A percentile compares a stretch with the other conserved stretches of the same genome.
Evolutionary conservation across 1,140 invertebrate genomes (phyloP).

Genomic region (Bombus soroeensis): DNA sequence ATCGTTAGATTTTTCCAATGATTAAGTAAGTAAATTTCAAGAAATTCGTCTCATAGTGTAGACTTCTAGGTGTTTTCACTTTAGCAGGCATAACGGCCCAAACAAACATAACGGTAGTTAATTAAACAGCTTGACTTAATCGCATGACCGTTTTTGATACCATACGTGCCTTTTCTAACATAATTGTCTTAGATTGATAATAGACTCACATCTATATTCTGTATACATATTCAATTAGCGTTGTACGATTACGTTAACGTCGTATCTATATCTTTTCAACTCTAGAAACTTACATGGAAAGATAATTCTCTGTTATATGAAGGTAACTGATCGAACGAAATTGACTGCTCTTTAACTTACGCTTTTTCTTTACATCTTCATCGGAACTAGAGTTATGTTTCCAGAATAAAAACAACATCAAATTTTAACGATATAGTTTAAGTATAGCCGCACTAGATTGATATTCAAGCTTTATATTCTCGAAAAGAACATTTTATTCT

Average conservation of each 20-base stretch:
- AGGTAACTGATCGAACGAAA: not conserved
- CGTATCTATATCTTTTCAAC: not conserved
- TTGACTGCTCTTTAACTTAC: not conserved
- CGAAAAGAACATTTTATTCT: too few species aligned
- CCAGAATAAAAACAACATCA: too few species aligned
- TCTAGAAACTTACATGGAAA: not conserved
- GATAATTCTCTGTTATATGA: not conserved
- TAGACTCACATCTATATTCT: not conserved
- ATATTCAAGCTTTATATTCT: too few species aligned
- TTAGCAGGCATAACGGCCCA: constrained; percentile 81
- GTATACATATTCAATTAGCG: not conserved
- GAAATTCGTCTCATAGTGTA: constrained; percentile 43
- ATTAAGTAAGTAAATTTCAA: not conserved
- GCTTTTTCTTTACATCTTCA: not conserved
- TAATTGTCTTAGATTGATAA: constrained; percentile 32
- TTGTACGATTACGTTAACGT: not conserved
- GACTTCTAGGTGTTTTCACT: constrained; percentile 75
- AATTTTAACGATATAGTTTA: too few species aligned
- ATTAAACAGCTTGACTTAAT: constrained; percentile 67
- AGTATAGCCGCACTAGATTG: too few species aligned
- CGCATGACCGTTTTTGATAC: constrained; percentile 43
- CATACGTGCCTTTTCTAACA: constrained; percentile 46
- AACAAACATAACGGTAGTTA: constrained; percentile 82
- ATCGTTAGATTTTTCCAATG: not conserved
- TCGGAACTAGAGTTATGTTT: too few species aligned